Evolutionary conservation across 1,140 invertebrate species (phyloP).

Genomic region (Laodelphax striatellus): DNA sequence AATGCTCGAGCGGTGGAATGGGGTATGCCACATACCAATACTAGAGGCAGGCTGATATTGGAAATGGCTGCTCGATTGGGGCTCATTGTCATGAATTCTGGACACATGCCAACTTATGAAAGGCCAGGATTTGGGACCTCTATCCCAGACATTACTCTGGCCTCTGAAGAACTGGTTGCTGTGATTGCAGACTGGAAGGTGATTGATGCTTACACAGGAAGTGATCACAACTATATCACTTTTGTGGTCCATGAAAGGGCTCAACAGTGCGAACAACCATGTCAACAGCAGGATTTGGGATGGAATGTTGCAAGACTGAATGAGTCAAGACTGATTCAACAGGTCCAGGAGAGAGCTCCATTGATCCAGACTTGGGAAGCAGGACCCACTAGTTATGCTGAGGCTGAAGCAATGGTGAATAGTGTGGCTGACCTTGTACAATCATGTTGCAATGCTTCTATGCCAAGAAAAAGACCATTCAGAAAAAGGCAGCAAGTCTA

Average conservation of each 20-base stretch:
- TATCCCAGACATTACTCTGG: slow-evolving; percentile 15
- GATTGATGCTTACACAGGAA: not conserved
- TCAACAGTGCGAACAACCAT: not conserved
- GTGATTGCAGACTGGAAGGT: not conserved
- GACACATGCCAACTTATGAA: slow-evolving; percentile 12
- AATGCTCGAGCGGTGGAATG: not conserved
- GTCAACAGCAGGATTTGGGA: not conserved
- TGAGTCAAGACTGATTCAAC: not conserved
- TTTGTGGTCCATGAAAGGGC: not conserved
- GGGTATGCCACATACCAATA: not conserved
- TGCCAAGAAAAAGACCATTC: not conserved
- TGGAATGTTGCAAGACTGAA: not conserved
- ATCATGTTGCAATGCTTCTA: not conserved
- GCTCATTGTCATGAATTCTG: slow-evolving; percentile 16
- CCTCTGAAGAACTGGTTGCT: slow-evolving; percentile 4
- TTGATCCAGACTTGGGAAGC: not conserved
- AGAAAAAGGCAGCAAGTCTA: not conserved
- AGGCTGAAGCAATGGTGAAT: not conserved
- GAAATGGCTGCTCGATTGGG: slow-evolving; percentile 16
- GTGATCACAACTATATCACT: not conserved
- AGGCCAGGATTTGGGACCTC: slow-evolving; percentile 9
- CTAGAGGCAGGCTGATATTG: not conserved
- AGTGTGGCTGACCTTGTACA: not conserved
- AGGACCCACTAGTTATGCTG: not conserved
- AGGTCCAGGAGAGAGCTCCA: not conserved